Base-by-base conservation (phyloP, 1,140 invertebrate genomes). In the Thrips palmi region DNA sequence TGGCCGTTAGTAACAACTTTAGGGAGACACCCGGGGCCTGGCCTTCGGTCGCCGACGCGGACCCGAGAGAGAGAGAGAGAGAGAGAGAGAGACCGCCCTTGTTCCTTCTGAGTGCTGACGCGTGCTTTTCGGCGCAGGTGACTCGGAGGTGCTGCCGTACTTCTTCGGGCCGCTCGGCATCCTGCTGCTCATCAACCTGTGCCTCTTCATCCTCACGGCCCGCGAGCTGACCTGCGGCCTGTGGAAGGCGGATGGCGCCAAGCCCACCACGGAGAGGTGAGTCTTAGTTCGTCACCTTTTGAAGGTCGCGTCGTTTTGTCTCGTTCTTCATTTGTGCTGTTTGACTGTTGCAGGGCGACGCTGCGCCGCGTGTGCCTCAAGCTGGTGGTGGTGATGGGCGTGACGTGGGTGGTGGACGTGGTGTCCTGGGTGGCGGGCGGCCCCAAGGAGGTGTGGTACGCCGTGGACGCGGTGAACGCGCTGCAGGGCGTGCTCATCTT, bases 401-500 rank as follows among this genome's bases (percentile, higher is more conserved):
- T 84, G 31, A 82, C 78, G 27, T 86, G 80, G 81, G 69, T 79
- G 28, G 71, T 71, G n/a, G 80, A 84, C 53, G 70, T 84, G 15
- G 58, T 84, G 18, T 83, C 78, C 3, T 71, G 68, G 67, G 52
- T 64, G 37, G 70, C 75, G 21, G 79, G 79, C 34, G 80, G 79
- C 0, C 78, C 78, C 0, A 60, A 73, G 43, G 76, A 74, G 50
- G 55, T 77, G 39, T 84, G 80, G 80, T 48, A 47, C 42, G 20
- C 49, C 33, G 51, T 53, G 6, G 81, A 85, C 55, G 51, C 86
- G 42, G 67, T 87, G 51, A 88, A 86, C 57, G 72, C 77, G 33
- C 63, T 85, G 20, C 82, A 88, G 56, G 83, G 83, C 27, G 71
- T 87, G n/a, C 72, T 86, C 51, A 86, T 89, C 37, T 89, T 89